phyloP scores from a whole-genome alignment of 2,888 invertebrate species.

The Leuctra nigra region DNA sequence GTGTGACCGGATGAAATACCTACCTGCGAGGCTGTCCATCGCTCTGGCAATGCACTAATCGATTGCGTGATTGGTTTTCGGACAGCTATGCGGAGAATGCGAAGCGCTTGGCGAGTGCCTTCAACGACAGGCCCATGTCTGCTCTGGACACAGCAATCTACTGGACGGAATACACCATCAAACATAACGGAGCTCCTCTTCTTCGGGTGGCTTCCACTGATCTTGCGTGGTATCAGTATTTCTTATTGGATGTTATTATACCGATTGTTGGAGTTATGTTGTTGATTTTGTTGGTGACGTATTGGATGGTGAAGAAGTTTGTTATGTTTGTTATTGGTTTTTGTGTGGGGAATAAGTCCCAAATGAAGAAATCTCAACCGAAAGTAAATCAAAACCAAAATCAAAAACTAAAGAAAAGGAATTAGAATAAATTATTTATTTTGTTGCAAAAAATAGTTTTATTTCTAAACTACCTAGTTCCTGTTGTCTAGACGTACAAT shows the following conservation, averaged over 20 bases:
- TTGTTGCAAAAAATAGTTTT: no score
- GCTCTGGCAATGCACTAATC: neutral
- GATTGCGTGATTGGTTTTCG: slow-evolving; percentile 3
- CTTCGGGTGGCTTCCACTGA: slow-evolving; percentile 40
- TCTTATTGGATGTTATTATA: slow-evolving; percentile 37
- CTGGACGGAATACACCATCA: slow-evolving; percentile 59
- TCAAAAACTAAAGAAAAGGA: no score
- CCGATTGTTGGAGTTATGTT: neutral
- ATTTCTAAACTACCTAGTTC: no score
- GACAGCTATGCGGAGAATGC: slow-evolving; percentile 19
- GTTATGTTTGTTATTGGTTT: no score
- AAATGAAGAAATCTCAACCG: no score
- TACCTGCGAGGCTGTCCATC: no score
- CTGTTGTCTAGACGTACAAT: no score
- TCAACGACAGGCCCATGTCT: slow-evolving; percentile 49
- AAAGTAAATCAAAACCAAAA: no score
- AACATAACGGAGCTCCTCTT: slow-evolving; percentile 40
- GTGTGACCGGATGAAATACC: no score
- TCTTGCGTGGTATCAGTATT: slow-evolving; percentile 40
- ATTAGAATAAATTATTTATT: no score
- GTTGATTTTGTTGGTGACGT: neutral
- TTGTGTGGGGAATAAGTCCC: no score
- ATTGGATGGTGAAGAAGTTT: slow-evolving; percentile 15
- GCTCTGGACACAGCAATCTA: slow-evolving; percentile 54
- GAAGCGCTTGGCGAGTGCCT: slow-evolving; percentile 34